A percentile compares a stretch with the other conserved stretches of the same genome.
Conservation (phyloP, 2,113 vertebrate species). For the Ginglymostoma cirratum region DNA sequence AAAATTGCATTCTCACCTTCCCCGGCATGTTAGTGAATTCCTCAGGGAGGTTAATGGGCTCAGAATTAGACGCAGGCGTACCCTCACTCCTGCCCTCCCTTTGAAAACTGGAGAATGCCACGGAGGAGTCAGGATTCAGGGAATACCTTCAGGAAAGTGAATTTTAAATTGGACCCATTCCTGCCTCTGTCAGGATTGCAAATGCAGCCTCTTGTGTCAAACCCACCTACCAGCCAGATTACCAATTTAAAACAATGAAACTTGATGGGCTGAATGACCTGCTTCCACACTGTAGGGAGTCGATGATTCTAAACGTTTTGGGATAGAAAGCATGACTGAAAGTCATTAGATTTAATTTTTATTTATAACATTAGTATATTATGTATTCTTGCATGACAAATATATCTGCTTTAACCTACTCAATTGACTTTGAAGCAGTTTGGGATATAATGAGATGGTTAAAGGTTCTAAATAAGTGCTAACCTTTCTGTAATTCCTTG, state of each 20-base stretch:
- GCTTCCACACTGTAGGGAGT: too few relatives aligned
- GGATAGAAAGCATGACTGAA: neutral
- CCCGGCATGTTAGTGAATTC: too few relatives aligned
- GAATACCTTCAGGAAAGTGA: too few relatives aligned
- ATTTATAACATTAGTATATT: neutral
- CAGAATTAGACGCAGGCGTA: too few relatives aligned
- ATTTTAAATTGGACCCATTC: too few relatives aligned
- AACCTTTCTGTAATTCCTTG: neutral
- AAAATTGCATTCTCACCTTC: too few relatives aligned
- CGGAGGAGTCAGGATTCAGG: too few relatives aligned
- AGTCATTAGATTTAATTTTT: neutral
- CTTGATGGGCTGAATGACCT: neutral
- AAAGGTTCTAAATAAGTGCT: neutral
- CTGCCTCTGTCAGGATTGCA: too few relatives aligned
- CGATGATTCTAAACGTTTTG: neutral
- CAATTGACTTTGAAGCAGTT: neutral
- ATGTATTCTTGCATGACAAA: neutral
- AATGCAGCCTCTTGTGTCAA: neutral
- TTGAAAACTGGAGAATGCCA: too few relatives aligned
- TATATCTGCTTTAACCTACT: neutral
- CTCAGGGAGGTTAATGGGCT: too few relatives aligned
- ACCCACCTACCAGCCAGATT: neutral
- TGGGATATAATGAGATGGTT: neutral
- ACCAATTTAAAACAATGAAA: neutral
- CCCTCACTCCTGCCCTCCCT: too few relatives aligned